Percentiles rank a stretch among this genome's conserved stretches.
Evolutionary conservation across 1,140 invertebrate species (phyloP).

Genomic region (Pogonomyrmex barbatus): DNA sequence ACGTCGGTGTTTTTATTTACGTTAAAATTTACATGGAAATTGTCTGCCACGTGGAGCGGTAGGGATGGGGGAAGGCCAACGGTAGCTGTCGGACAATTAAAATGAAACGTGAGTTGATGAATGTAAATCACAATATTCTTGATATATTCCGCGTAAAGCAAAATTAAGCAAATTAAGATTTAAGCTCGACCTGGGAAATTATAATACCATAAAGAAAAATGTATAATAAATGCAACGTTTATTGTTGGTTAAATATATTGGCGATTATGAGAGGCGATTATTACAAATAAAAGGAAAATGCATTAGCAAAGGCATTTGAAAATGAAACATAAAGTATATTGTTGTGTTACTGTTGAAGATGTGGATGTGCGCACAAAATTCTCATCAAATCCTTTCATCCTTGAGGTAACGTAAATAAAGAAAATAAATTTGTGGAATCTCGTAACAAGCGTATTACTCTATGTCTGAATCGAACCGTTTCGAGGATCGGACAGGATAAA

Average conservation of each 20-base stretch:
- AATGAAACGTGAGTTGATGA: conserved; percentile 45
- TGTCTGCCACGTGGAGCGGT: background rate
- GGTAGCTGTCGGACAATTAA: conserved; percentile 29
- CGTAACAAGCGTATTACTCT: background rate
- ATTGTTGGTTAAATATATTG: background rate
- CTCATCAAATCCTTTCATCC: background rate
- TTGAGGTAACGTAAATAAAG: background rate
- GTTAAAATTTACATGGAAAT: conserved; percentile 69
- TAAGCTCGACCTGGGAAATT: background rate
- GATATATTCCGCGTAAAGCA: background rate
- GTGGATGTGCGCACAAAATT: background rate
- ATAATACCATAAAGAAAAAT: background rate
- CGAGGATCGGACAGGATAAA: conserved; percentile 45
- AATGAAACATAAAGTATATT: background rate
- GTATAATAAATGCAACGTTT: background rate
- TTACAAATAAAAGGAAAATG: background rate
- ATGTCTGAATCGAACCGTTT: conserved; percentile 8
- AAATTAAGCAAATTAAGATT: conserved; percentile 21
- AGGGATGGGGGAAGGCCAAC: background rate
- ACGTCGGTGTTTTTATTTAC: conserved; percentile 71
- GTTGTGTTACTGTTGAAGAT: background rate
- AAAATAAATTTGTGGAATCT: conserved; percentile 29
- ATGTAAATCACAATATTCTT: conserved; percentile 41
- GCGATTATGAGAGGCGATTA: background rate
- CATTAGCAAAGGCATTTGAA: background rate